phyloP scores from a whole-genome alignment of 2,797 vertebrate species.

The Hozukius guyotensis region DNA sequence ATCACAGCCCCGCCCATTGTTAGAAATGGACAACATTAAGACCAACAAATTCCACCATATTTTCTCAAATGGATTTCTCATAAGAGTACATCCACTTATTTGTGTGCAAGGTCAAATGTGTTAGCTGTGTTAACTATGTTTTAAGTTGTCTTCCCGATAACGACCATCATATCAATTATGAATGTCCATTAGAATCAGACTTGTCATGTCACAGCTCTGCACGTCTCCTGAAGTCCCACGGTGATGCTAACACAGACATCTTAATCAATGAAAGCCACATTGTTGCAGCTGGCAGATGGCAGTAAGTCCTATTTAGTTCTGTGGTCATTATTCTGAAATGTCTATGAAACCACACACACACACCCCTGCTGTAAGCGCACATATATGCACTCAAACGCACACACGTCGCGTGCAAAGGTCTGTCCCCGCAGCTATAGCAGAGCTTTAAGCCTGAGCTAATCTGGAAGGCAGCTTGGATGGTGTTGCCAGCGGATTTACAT shows the following conservation, averaged over 20 bases:
- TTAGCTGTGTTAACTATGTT: not conserved
- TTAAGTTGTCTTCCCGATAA: not conserved
- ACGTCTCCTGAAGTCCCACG: conserved; percentile 36
- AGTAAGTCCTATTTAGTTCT: conserved; percentile 26
- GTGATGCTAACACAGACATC: conserved; percentile 32
- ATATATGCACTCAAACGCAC: not conserved
- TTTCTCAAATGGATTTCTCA: not conserved
- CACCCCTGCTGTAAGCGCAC: not conserved
- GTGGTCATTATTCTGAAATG: conserved; percentile 42
- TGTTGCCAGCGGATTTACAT: conserved; percentile 74
- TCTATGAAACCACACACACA: conserved; percentile 29
- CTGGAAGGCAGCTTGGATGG: conserved; percentile 70
- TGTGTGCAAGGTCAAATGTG: not conserved
- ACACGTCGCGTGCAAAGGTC: conserved; percentile 73
- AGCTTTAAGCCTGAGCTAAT: conserved; percentile 75
- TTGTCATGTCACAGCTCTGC: conserved; percentile 48
- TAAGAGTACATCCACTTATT: too few relatives aligned
- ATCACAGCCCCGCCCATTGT: not conserved
- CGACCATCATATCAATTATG: conserved; percentile 62
- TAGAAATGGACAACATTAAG: not conserved
- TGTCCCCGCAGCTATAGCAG: conserved; percentile 35
- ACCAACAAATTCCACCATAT: not conserved
- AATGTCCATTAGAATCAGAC: conserved; percentile 69
- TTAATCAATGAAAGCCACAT: conserved; percentile 67
- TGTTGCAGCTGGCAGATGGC: conserved; percentile 52